Evolutionary conservation across 2,888 invertebrate genomes (phyloP).

Genomic region (Cephus rjabovi): DNA sequence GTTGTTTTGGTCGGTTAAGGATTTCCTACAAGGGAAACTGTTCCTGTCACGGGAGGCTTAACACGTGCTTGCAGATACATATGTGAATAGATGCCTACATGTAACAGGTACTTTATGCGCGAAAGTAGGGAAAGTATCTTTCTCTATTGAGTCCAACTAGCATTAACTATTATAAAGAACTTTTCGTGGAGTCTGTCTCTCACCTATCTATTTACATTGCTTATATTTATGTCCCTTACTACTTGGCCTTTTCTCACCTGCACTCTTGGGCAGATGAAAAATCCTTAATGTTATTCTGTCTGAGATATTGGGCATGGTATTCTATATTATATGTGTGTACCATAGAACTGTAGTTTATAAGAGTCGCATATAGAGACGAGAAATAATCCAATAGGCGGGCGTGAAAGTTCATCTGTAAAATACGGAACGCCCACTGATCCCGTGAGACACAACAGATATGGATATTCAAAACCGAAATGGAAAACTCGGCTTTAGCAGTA

Average conservation of each 20-base stretch:
- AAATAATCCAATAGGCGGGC: constrained; percentile 24
- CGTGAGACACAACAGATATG: not conserved
- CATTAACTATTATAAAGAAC: not conserved
- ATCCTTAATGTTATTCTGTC: not conserved
- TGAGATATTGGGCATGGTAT: not conserved
- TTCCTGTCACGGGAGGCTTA: not conserved
- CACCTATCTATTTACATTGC: too few species aligned
- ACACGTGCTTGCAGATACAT: not conserved
- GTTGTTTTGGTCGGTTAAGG: not conserved
- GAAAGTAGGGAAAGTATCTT: constrained; percentile 53
- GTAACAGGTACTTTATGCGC: constrained; percentile 27
- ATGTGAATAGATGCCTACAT: not conserved
- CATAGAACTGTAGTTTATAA: not conserved
- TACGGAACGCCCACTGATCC: constrained; percentile 38
- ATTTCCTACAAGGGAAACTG: not conserved
- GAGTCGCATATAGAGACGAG: not conserved
- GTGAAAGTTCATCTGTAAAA: constrained; percentile 27
- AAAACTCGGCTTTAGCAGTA: too few species aligned
- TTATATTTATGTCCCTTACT: not conserved
- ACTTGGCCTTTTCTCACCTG: not conserved
- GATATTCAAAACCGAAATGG: too few species aligned
- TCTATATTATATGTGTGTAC: not conserved
- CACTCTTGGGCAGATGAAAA: not conserved
- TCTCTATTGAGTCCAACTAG: constrained; percentile 21
- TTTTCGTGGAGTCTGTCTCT: not conserved